A percentile compares a stretch with the other conserved stretches of the same genome.
These are phyloP conservation scores for Cyphomyrus discorhynchus DNA, from an alignment of 2,113 vertebrate genomes.

Conservation along the genomic window DNA sequence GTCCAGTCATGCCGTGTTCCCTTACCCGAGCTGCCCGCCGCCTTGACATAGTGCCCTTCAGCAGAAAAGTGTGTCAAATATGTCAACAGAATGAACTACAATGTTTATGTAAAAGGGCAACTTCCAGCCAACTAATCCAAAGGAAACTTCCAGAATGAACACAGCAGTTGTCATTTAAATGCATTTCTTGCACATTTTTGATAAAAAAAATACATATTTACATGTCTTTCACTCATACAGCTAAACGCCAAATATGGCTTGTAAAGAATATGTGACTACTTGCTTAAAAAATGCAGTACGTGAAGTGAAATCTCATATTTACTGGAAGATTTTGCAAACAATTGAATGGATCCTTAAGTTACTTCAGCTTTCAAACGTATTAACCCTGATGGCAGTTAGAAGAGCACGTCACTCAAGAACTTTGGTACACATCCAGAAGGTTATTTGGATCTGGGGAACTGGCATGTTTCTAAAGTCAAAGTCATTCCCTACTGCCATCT, in stretches of 20 bases:
- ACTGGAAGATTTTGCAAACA: background rate
- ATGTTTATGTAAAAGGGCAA: background rate
- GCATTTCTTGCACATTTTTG: background rate
- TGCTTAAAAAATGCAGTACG: background rate
- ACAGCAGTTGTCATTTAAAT: background rate
- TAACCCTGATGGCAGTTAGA: background rate
- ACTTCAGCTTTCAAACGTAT: background rate
- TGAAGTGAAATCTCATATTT: background rate
- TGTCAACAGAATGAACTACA: background rate
- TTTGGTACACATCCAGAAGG: background rate
- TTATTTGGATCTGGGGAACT: background rate
- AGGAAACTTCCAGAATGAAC: background rate
- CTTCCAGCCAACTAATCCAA: background rate
- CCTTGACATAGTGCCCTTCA: background rate
- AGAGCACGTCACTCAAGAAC: background rate
- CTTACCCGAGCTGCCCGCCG: no score
- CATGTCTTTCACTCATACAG: background rate
- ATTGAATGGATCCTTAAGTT: background rate
- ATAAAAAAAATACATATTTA: background rate
- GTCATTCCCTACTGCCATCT: background rate
- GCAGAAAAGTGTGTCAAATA: background rate
- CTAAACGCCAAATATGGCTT: background rate
- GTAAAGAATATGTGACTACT: background rate
- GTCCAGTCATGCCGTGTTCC: no score
- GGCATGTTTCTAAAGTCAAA: background rate